Conservation (phyloP, 1,140 invertebrate genomes). For the Scaptomyza graminum region DNA sequence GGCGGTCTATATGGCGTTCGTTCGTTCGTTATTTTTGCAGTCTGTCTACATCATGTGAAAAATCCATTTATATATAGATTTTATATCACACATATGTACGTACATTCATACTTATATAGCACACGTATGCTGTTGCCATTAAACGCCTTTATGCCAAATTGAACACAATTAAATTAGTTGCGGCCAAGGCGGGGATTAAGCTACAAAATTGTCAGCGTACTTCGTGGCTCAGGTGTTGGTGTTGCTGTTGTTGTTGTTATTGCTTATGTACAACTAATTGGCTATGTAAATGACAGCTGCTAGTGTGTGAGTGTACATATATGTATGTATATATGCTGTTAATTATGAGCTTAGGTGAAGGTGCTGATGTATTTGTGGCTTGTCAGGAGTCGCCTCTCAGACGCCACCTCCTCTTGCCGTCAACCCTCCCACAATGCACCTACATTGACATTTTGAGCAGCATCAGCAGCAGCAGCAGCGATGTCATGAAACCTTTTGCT, state of each 20-base stretch:
- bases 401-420: no score
- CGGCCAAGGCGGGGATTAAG: slow-evolving; percentile 72
- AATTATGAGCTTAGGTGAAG: slow-evolving; percentile 67
- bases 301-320: slow-evolving; percentile 24
- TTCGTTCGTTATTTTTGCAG: slow-evolving; percentile 4
- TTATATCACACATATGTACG: slow-evolving; percentile 6
- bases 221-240: slow-evolving; percentile 27
- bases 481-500: slow-evolving; percentile 80
- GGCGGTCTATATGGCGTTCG: slow-evolving; percentile 2
- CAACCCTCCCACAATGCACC: slow-evolving; percentile 18
- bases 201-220: slow-evolving; percentile 54
- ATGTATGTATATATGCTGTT: slow-evolving; percentile 51
- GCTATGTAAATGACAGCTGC: slow-evolving; percentile 76
- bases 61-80: slow-evolving; percentile 28
- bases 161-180: slow-evolving; percentile 82
- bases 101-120: slow-evolving; percentile 7
- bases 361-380: slow-evolving; percentile 57
- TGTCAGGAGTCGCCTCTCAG: slow-evolving; percentile 28
- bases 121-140: slow-evolving; percentile 48
- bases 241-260: slow-evolving; percentile 45
- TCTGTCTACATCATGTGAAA: slow-evolving; percentile 26
- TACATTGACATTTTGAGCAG: slow-evolving; percentile 77
- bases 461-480: slow-evolving; percentile 38
- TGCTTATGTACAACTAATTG: slow-evolving; percentile 78
- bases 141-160: slow-evolving; percentile 78